Evolutionary conservation across 2,888 invertebrate genomes (phyloP).

Genomic region (Stictocephala bisonia): DNA sequence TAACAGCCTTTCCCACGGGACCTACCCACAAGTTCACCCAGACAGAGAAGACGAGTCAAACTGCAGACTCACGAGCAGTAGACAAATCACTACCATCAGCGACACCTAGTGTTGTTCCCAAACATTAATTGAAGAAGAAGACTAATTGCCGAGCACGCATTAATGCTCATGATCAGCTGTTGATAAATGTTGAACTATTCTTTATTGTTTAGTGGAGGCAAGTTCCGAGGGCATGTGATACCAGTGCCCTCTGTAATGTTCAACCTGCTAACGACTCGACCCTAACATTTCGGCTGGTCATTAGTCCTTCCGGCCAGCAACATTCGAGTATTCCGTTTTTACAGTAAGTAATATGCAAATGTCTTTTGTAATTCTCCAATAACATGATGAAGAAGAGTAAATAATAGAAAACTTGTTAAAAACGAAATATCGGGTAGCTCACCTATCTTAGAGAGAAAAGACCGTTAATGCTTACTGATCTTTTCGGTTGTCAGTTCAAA

Average conservation of each 20-base stretch:
- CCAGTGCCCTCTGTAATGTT: neutral
- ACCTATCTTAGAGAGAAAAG: too few species aligned
- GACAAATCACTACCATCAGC: constrained; percentile 35
- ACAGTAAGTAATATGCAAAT: too few species aligned
- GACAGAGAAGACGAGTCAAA: neutral
- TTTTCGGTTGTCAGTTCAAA: too few species aligned
- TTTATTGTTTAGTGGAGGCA: constrained; percentile 31
- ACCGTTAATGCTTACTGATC: too few species aligned
- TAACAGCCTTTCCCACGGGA: too few species aligned
- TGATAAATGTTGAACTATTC: constrained; percentile 38
- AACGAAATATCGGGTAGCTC: too few species aligned
- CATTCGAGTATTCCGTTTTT: too few species aligned
- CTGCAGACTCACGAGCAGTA: constrained; percentile 27
- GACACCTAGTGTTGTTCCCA: constrained; percentile 38
- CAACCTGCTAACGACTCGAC: neutral
- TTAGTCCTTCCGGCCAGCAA: too few species aligned
- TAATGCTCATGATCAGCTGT: constrained; percentile 35
- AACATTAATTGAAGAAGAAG: constrained; percentile 41
- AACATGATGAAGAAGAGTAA: too few species aligned
- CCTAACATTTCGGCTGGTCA: neutral
- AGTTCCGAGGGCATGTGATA: constrained; percentile 36
- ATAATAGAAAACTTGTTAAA: too few species aligned
- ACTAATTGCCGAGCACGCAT: constrained; percentile 25
- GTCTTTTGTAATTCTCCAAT: too few species aligned
- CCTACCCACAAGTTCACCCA: too few species aligned